Evolutionary conservation across 2,888 invertebrate species (phyloP), one percentile per base, ranked within the genome.

Genomic region (Chouioia cunea): DNA sequence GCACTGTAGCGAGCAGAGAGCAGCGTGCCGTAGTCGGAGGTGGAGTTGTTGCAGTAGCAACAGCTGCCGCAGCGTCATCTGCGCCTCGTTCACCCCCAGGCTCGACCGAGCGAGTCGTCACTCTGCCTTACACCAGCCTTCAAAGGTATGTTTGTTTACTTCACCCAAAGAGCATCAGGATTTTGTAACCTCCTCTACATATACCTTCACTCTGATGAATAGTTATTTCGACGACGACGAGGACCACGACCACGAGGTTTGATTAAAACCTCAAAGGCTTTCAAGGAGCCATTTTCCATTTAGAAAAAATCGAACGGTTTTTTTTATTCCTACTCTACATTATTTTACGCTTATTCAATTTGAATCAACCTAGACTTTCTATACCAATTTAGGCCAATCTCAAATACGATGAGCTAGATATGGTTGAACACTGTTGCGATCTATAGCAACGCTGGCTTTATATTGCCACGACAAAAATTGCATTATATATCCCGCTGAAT

Each of bases 81-180:
- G 23, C 82, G 82, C 4, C 80, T 82, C 36, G 71, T 62, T 71
- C 74, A 12, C 83, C 85, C n/a, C 81, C 82, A 22, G 81, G 83
- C 58, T 79, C 85, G 20, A 81, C 79, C 56, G 85, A 85, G 73
- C 80, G 85, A 66, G 80, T 82, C 70, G 80, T 83, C 73, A 83
- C 76, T 68, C 77, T 85, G 71, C 84, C 84, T 71, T 84, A 85
- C 73, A 80, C 83, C 76, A 82, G 83, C 76, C 81, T 85, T 65
- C 85, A 85, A 73, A 85, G 82, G 84, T 84, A 60, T 18, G 43
- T 20, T 8, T 44, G 23, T 53, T 43, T 64, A 4, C 48, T 18
- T 15, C 36, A 10, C 36, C 36, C 36, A 36, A 36, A 36, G 36
- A 36, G 36, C 36, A 36, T 36, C 6, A 10, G 10, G 36, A 36